Evolutionary conservation across 2,113 vertebrate species (phyloP), one percentile per base, ranked within the genome.

Genomic region (Lophotis ruficrista): DNA sequence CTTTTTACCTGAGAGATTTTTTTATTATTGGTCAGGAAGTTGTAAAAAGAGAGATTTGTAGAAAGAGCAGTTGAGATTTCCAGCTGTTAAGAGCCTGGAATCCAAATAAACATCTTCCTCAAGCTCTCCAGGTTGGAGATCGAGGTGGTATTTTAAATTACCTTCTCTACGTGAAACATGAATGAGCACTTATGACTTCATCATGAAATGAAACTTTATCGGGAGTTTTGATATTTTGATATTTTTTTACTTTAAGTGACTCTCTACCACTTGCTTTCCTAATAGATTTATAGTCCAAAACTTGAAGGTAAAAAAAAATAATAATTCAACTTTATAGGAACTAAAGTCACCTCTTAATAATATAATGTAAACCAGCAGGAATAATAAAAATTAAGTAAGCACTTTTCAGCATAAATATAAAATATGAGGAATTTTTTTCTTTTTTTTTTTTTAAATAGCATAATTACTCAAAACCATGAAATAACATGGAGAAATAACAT

Each of bases 41-140:
- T 86, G 54, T 83, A 80, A 93, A 90, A 85, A n/a, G 61, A 90
- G 81, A 77, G 25, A 87, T 93, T 24, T 94, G 35, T 72, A 64
- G 57, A 79, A 81, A 68, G 33, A 85, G 9, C 72, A 68, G 57
- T n/a, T 65, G 62, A 83, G 60, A 62, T 93, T 94, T 94, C 87
- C 91, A 87, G 66, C 84, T 91, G 41, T 80, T 95, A 73, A 69
- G 54, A 90, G 82, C 30, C 56, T 81, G 48, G 51, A 92, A 87
- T 83, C 72, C 47, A 73, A 70, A 91, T 43, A 83, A 90, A 83
- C 28, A 92, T 37, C 54, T 93, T 90, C 58, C 79, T 80, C 41
- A 62, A 61, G 50, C 30, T 94, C n/a, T 94, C 75, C 68, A 83
- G 78, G 7, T 14, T 86, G 84, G 68, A 83, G 62, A 77, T 69